Conservation (phyloP, 2,113 vertebrate genomes). For the Stigmatopora argus region DNA sequence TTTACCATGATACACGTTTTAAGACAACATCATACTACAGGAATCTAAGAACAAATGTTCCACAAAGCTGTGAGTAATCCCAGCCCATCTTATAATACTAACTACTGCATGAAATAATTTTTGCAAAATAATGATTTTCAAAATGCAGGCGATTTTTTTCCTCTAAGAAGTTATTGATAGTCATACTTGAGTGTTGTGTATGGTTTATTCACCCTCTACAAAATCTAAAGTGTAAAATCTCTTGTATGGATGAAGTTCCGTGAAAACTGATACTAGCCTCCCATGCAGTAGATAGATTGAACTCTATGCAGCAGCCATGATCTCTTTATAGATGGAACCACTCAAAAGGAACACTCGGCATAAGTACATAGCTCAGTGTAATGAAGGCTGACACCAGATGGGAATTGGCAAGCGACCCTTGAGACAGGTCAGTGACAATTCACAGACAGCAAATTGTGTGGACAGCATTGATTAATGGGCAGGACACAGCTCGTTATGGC, state of each 20-base stretch:
- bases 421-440: slow-evolving; percentile 72
- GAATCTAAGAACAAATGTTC: too few relatives aligned
- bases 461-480: slow-evolving; percentile 78
- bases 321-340: slow-evolving; percentile 61
- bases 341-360: slow-evolving; percentile 58
- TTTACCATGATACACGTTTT: too few relatives aligned
- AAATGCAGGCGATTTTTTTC: too few relatives aligned
- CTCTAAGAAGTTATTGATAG: slow-evolving; percentile 30
- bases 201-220: slow-evolving; percentile 27
- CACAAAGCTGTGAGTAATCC: too few relatives aligned
- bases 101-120: not conserved
- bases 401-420: slow-evolving; percentile 75
- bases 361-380: slow-evolving; percentile 56
- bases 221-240: not conserved
- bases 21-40: too few relatives aligned
- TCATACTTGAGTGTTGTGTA: not conserved
- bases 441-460: slow-evolving; percentile 73
- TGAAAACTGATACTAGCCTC: slow-evolving; percentile 27
- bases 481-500: slow-evolving; percentile 72
- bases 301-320: slow-evolving; percentile 16
- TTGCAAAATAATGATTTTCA: too few relatives aligned
- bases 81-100: not conserved
- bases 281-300: slow-evolving; percentile 17
- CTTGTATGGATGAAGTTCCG: slow-evolving; percentile 1
- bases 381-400: slow-evolving; percentile 56